These are phyloP conservation scores for Tauraco hartlaubi DNA, from an alignment of 2,797 vertebrate species.

Conservation along the genomic window DNA sequence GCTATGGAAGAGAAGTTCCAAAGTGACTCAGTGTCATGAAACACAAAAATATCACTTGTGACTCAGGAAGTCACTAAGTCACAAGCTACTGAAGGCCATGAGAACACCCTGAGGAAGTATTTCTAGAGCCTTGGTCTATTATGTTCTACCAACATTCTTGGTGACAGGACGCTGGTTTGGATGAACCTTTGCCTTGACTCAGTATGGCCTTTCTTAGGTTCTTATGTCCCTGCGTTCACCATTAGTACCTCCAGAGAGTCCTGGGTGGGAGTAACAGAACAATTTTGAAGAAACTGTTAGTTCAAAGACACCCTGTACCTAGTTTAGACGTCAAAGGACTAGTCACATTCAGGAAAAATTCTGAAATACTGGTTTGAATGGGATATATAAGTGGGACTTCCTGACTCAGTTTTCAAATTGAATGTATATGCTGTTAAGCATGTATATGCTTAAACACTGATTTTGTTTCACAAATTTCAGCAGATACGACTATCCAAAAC, in stretches of 20 bases:
- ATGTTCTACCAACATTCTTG: neutral
- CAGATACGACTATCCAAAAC: neutral
- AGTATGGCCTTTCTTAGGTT: neutral
- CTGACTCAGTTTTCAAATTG: neutral
- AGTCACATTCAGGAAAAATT: neutral
- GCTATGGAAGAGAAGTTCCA: neutral
- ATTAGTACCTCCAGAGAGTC: neutral
- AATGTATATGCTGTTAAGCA: neutral
- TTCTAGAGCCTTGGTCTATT: neutral
- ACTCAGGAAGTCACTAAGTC: neutral
- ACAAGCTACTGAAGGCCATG: neutral
- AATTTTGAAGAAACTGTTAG: neutral
- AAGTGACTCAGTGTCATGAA: neutral
- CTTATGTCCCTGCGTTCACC: neutral
- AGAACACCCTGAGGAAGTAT: neutral
- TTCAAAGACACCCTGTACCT: neutral
- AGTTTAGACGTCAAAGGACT: neutral
- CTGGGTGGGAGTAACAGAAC: neutral
- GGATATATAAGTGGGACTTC: neutral
- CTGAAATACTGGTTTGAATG: neutral
- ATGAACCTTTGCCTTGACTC: neutral
- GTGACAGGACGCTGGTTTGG: neutral
- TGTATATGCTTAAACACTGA: neutral
- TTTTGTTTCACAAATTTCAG: constrained; percentile 3
- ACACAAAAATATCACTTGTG: neutral